Evolutionary conservation across 2,797 vertebrate species (phyloP), one percentile per base, ranked within the genome.

Genomic region (Artibeus jamaicensis): DNA sequence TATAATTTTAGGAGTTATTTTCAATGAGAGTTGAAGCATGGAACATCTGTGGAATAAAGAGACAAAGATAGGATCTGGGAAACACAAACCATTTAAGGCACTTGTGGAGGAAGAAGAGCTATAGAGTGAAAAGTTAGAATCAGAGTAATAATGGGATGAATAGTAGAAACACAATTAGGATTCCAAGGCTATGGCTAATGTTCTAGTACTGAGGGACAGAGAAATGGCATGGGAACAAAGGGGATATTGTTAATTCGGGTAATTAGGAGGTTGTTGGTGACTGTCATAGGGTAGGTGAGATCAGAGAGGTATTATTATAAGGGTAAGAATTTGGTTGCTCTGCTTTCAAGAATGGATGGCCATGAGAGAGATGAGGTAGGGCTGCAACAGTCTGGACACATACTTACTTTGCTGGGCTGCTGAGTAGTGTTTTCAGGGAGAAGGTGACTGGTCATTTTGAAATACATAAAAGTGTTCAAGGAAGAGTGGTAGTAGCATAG

Each of bases 401-500:
- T 18, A 24, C 37, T 62, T 16, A 3, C 44, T 76, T 46, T 91
- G 12, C 50, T 55, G 39, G 57, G 44, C n/a, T 91, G 39, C 67
- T 71, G 19, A 70, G 5, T 32, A 34, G 29, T 48, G 53, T 81
- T 89, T 74, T 71, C 19, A 67, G 5, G 26, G 53, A 67, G 24
- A 34, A 42, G 53, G 1, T 11, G 1, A 14, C 12, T 55, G 50
- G 39, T 37, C 29, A 0, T 78, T 46, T 87, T 39, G 32, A 32
- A 59, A n/a, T 48, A 55, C 57, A n/a, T 12, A 32, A 24, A 62
- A 74, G 11, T 46, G 26, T 15, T 48, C 42, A 48, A 21, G 46
- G 37, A 42, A 6, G 3, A 9, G 44, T 3, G 2, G 44, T 8
- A 18, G 39, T 19, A 55, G 32, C 39, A 2, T 0, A 11, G 53